These are phyloP conservation scores for Copidosoma aretas DNA, from an alignment of 2,888 invertebrate species.

Conservation along the genomic window DNA sequence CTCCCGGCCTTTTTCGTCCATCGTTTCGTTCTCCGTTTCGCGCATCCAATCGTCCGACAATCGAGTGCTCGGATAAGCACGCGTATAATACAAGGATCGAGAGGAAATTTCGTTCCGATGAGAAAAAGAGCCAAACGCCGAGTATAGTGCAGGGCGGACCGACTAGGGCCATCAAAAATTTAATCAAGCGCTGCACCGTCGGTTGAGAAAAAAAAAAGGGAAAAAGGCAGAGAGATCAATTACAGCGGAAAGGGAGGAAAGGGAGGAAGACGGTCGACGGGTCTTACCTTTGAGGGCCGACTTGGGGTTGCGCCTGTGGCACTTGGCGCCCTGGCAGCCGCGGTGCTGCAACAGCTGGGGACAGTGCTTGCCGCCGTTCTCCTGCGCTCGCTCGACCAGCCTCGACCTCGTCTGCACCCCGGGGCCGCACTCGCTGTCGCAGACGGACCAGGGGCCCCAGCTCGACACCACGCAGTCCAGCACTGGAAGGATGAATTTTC, in stretches of 20 bases:
- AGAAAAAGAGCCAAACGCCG: neutral
- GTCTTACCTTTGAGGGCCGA: conserved; percentile 75
- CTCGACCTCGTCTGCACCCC: conserved; percentile 81
- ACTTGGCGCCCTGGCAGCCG: conserved; percentile 81
- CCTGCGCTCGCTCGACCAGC: conserved; percentile 72
- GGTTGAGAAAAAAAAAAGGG: neutral
- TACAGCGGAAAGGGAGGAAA: neutral
- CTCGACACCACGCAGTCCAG: conserved; percentile 85
- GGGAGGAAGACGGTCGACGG: neutral
- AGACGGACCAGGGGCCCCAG: conserved; percentile 84
- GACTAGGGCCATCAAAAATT: conserved; percentile 19
- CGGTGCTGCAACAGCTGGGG: conserved; percentile 81
- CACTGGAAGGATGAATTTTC: conserved; percentile 68
- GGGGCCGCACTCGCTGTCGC: conserved; percentile 82
- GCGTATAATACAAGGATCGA: too few relatives aligned
- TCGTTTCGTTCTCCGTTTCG: too few relatives aligned
- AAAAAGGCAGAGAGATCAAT: too few relatives aligned
- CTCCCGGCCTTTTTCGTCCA: too few relatives aligned
- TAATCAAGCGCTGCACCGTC: conserved; percentile 18
- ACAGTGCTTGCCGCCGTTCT: conserved; percentile 83
- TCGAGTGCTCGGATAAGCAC: too few relatives aligned
- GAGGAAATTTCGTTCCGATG: too few relatives aligned
- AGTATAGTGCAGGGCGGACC: neutral
- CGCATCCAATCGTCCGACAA: too few relatives aligned
- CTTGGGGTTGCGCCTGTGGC: conserved; percentile 73